Evolutionary conservation across 2,113 vertebrate genomes (phyloP), one percentile per base, ranked within the genome.

Genomic region (Tetrax tetrax): DNA sequence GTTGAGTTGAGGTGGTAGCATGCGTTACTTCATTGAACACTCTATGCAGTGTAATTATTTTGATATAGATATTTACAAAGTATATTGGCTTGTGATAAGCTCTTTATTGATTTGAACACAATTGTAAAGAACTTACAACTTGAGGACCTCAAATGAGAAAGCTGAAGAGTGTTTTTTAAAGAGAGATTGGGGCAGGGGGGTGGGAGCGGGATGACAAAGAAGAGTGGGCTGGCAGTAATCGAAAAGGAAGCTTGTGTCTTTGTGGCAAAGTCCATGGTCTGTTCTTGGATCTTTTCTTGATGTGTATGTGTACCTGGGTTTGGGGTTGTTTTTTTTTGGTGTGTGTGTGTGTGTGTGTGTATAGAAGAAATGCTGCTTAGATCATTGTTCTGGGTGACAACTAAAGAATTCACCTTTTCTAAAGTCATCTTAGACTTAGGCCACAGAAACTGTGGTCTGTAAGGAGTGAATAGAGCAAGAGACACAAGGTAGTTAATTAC

Each of bases 141-240:
- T 38, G 20, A 85, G 35, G 56, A 69, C 5, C 4, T 79, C 6
- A 5, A 24, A 8, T 38, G 21, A 43, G 50, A 82, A 78, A 75
- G 7, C 7, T 57, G 28, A 84, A 85, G 82, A 6, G 18, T 45
- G 7, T 2, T 28, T 82, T 60, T 29, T 29, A 25, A 28, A 31
- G 18, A 7, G 2, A 29, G 28, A 14, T 27, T 7, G 27, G 19
- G 47, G 19, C 6, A 20, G 6, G 19, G 27, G 14, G 22, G 0
- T n/a, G n/a, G n/a, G n/a, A n/a, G n/a, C n/a, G n/a, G n/a, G n/a
- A n/a, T n/a, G n/a, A n/a, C 8, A 35, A 53, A 48, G 3, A 37
- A 57, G 25, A 45, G 14, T 14, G 59, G 11, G 1, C 64, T 13
- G 7, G 12, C 9, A 57, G 12, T 19, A 81, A 41, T 65, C 7